phyloP scores from a whole-genome alignment of 2,113 vertebrate genomes.

The Amblyornis subalaris region DNA sequence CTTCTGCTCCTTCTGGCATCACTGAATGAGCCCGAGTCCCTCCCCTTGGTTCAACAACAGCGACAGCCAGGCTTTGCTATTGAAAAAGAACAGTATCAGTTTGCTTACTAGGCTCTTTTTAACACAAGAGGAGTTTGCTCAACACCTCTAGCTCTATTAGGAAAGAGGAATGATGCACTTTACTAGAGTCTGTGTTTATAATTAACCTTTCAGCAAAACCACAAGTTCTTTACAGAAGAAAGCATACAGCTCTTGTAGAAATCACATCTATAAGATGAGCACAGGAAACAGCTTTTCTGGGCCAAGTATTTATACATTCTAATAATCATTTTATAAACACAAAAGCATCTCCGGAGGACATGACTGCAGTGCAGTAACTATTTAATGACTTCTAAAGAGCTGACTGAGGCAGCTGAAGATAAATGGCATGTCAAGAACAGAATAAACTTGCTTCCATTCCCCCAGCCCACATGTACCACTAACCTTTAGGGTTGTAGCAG shows the following conservation, averaged over 20 bases:
- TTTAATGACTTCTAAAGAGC: not conserved
- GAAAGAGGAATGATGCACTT: not conserved
- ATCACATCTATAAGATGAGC: not conserved
- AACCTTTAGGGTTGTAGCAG: conserved; percentile 98
- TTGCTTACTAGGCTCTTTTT: not conserved
- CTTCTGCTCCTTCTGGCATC: not conserved
- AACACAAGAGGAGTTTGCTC: not conserved
- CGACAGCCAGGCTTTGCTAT: not conserved
- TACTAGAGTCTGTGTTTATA: not conserved
- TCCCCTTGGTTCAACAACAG: not conserved
- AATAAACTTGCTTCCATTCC: not conserved
- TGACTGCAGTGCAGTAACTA: not conserved
- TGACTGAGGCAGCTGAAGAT: not conserved
- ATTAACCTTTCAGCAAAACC: not conserved
- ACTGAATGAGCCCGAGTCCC: not conserved
- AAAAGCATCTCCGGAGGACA: not conserved
- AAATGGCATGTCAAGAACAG: not conserved
- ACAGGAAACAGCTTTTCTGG: not conserved
- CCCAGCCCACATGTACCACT: not conserved
- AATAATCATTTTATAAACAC: not conserved
- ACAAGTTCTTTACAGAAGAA: not conserved
- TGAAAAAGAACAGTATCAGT: not conserved
- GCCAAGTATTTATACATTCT: not conserved
- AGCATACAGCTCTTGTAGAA: not conserved
- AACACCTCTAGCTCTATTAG: not conserved